Percentiles rank a stretch among this genome's conserved stretches.
Conservation (phyloP, 2,797 vertebrate genomes). For the Peromyscus attwateri region DNA sequence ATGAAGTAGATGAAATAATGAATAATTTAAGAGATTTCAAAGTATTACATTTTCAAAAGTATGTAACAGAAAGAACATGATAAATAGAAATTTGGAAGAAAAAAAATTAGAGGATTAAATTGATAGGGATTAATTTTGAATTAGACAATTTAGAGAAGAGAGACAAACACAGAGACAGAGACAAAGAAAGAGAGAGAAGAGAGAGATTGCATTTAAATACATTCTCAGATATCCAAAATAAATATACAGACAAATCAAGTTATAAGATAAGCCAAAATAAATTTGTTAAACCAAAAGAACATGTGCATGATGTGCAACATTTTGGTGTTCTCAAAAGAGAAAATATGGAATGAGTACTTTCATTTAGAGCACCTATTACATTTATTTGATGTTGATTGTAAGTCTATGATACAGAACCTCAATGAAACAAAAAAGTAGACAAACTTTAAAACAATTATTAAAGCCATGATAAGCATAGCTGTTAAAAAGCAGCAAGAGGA, state of each 20-base stretch:
- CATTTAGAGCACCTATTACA: not conserved
- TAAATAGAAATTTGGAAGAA: not conserved
- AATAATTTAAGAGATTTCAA: not conserved
- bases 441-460: not conserved
- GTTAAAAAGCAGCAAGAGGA: not conserved
- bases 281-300: not conserved
- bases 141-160: not conserved
- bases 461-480: not conserved
- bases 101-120: not conserved
- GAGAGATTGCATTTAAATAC: not conserved
- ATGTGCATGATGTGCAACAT: accelerated
- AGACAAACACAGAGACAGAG: not conserved
- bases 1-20: not conserved
- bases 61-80: not conserved
- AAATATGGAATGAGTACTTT: not conserved
- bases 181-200: not conserved
- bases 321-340: not conserved
- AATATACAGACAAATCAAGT: not conserved
- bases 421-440: not conserved
- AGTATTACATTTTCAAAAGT: not conserved
- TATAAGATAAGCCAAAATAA: not conserved
- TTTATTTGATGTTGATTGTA: not conserved
- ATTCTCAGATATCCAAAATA: not conserved
- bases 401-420: not conserved
- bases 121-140: not conserved